Evolutionary conservation across 2,113 vertebrate genomes (phyloP).

Genomic region (Microcebus tavaratra): DNA sequence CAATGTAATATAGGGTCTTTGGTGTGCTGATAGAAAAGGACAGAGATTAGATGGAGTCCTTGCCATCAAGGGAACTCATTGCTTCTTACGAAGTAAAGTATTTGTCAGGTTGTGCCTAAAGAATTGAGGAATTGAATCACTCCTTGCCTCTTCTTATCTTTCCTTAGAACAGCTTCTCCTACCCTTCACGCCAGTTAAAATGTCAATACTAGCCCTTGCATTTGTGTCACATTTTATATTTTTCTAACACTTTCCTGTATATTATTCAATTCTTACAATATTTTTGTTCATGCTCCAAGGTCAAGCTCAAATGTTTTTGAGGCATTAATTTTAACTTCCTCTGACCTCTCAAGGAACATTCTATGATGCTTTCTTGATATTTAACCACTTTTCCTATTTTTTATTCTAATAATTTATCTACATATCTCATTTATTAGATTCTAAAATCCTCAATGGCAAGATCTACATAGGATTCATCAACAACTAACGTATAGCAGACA

Average conservation of each 20-base stretch:
- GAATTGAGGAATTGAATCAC: constrained; percentile 7
- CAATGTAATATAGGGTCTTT: not conserved
- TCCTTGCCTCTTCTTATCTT: not conserved
- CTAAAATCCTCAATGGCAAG: not conserved
- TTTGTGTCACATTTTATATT: constrained; percentile 35
- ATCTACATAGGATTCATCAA: not conserved
- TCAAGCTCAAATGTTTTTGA: constrained; percentile 49
- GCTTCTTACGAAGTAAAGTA: constrained; percentile 36
- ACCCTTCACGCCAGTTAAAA: constrained; percentile 7
- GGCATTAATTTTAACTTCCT: constrained; percentile 48
- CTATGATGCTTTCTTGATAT: not conserved
- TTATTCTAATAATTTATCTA: constrained; percentile 26
- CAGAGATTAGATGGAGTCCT: not conserved
- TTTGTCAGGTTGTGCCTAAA: not conserved
- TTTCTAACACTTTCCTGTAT: not conserved
- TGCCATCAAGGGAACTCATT: not conserved
- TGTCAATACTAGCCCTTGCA: not conserved
- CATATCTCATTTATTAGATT: constrained; percentile 10
- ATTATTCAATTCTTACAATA: not conserved
- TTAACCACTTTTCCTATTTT: constrained; percentile 46
- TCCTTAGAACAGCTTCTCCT: not conserved
- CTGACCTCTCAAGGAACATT: constrained; percentile 15
- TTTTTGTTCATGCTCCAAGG: not conserved
- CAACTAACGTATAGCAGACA: not conserved
- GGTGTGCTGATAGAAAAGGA: not conserved